Evolutionary conservation across 2,113 vertebrate genomes (phyloP).

Genomic region (Tapirus terrestris): DNA sequence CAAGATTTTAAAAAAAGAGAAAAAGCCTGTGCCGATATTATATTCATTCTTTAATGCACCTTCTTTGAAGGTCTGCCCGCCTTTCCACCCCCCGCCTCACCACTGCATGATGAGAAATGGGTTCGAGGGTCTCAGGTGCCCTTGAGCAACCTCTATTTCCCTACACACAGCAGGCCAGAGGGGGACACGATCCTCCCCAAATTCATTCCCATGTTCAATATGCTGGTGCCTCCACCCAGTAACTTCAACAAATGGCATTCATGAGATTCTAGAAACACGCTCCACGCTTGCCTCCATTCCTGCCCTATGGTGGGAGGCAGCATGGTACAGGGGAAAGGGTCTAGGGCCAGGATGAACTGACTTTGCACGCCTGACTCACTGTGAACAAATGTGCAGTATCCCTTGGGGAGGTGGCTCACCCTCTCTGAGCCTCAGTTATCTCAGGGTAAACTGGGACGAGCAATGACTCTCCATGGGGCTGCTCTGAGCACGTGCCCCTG

Average conservation of each 20-base stretch:
- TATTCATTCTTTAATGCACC: not conserved
- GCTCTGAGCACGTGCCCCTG: not conserved
- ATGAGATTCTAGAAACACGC: not conserved
- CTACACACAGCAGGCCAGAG: too few relatives aligned
- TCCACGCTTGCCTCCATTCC: not conserved
- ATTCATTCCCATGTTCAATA: accelerated
- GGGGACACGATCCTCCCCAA: not conserved
- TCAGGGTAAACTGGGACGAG: not conserved
- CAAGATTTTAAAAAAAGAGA: not conserved
- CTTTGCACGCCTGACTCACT: accelerated
- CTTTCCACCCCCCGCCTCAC: not conserved
- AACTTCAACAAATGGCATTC: not conserved
- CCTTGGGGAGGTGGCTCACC: too few relatives aligned
- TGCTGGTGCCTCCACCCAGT: not conserved
- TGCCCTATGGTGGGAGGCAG: accelerated
- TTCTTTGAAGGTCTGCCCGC: not conserved
- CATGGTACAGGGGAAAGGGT: not conserved
- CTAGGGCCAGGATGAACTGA: not conserved
- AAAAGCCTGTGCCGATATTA: not conserved
- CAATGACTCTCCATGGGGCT: accelerated
- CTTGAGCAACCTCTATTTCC: not conserved
- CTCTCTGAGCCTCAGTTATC: not conserved
- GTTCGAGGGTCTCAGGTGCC: not conserved
- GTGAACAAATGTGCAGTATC: not conserved
- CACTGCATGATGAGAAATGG: not conserved